Base-by-base conservation (phyloP, 2,888 invertebrate genomes). In the Polyommatus icarus region DNA sequence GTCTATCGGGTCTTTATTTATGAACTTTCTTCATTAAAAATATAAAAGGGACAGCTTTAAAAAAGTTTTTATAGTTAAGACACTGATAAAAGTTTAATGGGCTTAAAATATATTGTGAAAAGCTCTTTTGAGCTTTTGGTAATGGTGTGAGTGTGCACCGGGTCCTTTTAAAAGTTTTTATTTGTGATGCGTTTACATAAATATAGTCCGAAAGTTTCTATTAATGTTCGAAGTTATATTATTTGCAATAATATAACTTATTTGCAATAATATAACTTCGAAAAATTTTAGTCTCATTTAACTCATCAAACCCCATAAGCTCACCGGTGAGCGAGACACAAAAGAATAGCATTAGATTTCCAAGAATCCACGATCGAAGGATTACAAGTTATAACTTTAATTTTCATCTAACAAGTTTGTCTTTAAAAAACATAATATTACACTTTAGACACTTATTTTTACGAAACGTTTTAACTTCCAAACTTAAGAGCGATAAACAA, bases 21-120 rank as follows among this genome's bases (percentile, higher is more conserved):
- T 75, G 24, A 75, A 75, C 75, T 75, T 75, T 75, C 18, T 75
- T 75, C 75, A 54, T 75, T 54, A 75, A 75, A 75, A 73, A 75
- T 75, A 46, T 75, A 75, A 75, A 73, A 75, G 29, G 50, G 50
- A 54, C 75, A 24, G 46, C 50, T 75, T 12, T 54, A 29, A 75
- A 73, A 50, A 75, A 75, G 75, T 20, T 75, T 46, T 46, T 24
- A 50, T 50, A 75, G 54, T 75, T 29, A 54, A 54, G 50, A 29
- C 75, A 24, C 75, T 75, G 75, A 75, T 54, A 54, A 75, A 75
- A 50, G 54, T 75, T 75, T 75, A 54, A 75, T 29, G 75, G 46
- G 29, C 24, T 50, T 54, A 54, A 75, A 75, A 75, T 24, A 54
- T 46, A 24, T 72, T 72, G 36, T 75, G 29, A 50, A 72, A 75